Base-by-base conservation (phyloP, 2,888 invertebrate species). In the Aelia acuminata region DNA sequence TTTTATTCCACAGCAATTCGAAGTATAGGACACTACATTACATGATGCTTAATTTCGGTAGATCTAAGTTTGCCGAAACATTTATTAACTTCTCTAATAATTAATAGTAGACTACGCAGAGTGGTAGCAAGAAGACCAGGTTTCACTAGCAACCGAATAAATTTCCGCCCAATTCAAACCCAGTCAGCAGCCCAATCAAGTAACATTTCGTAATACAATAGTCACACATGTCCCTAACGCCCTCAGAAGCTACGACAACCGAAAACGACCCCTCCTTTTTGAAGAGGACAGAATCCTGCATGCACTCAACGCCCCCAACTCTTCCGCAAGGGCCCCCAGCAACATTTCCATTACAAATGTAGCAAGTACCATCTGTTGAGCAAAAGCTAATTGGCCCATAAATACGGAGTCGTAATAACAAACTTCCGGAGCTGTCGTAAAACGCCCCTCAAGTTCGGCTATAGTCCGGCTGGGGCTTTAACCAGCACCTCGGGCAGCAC, bases 271-370 rank as follows among this genome's bases (percentile, higher is more conserved):
- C 63, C 35, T 57, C 57, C 63, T 35, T 35, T 31, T 70, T 35
- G 13, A 70, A 70, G 63, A 35, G 63, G n/a, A 35, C 63, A 70
- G n/a, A n/a, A 70, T 70, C 63, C 31, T 35, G 18, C 63, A 35
- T 70, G 63, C 35, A 70, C 63, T 70, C 63, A 35, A 31, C 63
- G 8, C 63, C 63, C 63, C 20, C 1, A 31, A 31, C 35, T 20
- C 31, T 70, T 35, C 63, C 57, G 13, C 57, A 26, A 26, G 57
- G 22, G 20, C 75, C 80, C 80, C 43, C 43, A 22, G 0, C 22
- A 47, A 80, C 43, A 80, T 80, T 80, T 80, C 80, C 80, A 80
- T 80, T 80, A 80, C 80, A 80, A 80, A 80, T 80, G 80, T n/a
- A 47, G 39, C 22, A 80, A 80, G 80, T 47, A 43, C 80, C 80